phyloP scores from a whole-genome alignment of 2,797 vertebrate genomes.

The Apodemus agrarius region DNA sequence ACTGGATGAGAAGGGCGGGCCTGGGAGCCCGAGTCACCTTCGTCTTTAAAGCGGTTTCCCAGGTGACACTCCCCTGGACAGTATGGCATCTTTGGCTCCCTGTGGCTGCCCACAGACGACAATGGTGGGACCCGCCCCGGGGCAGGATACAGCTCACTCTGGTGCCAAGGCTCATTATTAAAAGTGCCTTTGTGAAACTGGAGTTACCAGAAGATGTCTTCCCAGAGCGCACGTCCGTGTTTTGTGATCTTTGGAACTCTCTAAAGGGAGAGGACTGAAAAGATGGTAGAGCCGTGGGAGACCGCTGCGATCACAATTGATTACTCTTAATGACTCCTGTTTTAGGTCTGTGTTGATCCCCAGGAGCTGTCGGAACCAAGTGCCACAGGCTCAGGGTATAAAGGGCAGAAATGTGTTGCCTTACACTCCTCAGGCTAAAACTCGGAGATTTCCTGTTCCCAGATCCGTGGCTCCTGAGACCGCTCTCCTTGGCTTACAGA shows the following conservation, averaged over 20 bases:
- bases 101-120: slow-evolving; percentile 50
- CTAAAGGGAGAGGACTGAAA: slow-evolving; percentile 41
- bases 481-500: background rate
- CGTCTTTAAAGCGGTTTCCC: slow-evolving; percentile 58
- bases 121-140: slow-evolving; percentile 70
- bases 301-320: background rate
- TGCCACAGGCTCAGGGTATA: background rate
- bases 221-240: slow-evolving; percentile 25
- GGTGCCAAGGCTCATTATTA: slow-evolving; percentile 69
- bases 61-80: slow-evolving; percentile 70
- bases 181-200: slow-evolving; percentile 69
- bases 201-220: slow-evolving; percentile 56
- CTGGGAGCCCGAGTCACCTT: slow-evolving; percentile 20
- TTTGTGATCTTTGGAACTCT: slow-evolving; percentile 54
- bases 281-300: background rate
- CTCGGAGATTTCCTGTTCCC: background rate
- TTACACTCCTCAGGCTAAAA: background rate
- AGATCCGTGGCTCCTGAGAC: background rate
- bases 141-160: slow-evolving; percentile 49
- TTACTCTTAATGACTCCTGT: background rate
- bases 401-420: background rate
- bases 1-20: background rate
- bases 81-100: slow-evolving; percentile 41
- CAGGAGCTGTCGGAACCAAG: background rate
- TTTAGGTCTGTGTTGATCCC: background rate